phyloP scores from a whole-genome alignment of 2,888 invertebrate species.

The Ariolimax columbianus region DNA sequence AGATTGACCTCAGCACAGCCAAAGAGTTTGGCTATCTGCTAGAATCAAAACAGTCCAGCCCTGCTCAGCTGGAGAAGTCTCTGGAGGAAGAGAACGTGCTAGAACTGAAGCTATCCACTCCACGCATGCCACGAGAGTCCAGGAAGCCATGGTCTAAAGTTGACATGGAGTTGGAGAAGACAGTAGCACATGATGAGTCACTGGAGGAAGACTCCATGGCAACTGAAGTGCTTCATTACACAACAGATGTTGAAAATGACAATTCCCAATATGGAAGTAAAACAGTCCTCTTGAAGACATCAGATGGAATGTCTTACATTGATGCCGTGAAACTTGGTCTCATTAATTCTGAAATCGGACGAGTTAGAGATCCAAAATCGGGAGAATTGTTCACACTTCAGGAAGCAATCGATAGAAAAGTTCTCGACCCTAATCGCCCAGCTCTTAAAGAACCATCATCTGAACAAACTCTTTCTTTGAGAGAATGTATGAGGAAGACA shows the following conservation, averaged over 20 bases:
- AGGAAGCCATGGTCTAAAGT: slow-evolving; percentile 63
- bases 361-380: slow-evolving; percentile 86
- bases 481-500: slow-evolving; percentile 84
- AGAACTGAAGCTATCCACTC: slow-evolving; percentile 53
- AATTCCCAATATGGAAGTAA: slow-evolving; percentile 68
- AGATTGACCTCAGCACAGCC: slow-evolving; percentile 89
- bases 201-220: slow-evolving; percentile 58
- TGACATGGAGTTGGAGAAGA: slow-evolving; percentile 72
- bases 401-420: slow-evolving; percentile 84
- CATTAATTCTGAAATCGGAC: slow-evolving; percentile 61
- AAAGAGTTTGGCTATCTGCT: slow-evolving; percentile 85
- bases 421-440: slow-evolving; percentile 76
- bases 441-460: slow-evolving; percentile 82
- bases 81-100: slow-evolving; percentile 60
- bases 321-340: slow-evolving; percentile 69
- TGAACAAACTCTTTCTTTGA: slow-evolving; percentile 82
- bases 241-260: slow-evolving; percentile 61
- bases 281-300: not conserved
- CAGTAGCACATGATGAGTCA: slow-evolving; percentile 57
- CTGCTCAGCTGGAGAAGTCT: slow-evolving; percentile 66
- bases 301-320: slow-evolving; percentile 77
- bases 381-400: slow-evolving; percentile 89
- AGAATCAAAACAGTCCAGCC: slow-evolving; percentile 68
- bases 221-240: slow-evolving; percentile 69
- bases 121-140: slow-evolving; percentile 50